Conservation (phyloP, 2,888 invertebrate genomes). For the Nemotelus nigrinus region DNA sequence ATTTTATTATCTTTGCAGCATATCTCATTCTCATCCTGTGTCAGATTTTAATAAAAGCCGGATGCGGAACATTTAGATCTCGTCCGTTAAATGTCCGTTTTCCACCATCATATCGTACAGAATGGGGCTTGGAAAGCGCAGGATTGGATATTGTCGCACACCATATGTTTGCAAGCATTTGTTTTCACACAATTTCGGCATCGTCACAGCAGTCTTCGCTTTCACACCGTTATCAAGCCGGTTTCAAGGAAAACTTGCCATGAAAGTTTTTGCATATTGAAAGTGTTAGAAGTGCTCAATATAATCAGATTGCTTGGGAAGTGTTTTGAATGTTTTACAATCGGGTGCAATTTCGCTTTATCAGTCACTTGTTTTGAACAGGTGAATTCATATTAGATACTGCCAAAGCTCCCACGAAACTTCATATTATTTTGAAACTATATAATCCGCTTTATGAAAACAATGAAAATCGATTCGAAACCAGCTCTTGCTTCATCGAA, state of each 20-base stretch:
- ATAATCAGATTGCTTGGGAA: too few relatives aligned
- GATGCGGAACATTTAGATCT: conserved; percentile 49
- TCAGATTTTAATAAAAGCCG: conserved; percentile 49
- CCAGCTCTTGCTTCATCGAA: background rate
- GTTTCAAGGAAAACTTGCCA: too few relatives aligned
- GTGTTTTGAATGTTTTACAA: too few relatives aligned
- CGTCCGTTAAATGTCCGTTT: conserved; percentile 36
- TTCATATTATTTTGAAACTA: too few relatives aligned
- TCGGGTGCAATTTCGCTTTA: too few relatives aligned
- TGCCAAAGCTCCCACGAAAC: too few relatives aligned
- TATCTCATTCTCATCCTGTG: conserved; percentile 39
- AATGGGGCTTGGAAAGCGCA: conserved; percentile 18
- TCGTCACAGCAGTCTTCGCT: background rate
- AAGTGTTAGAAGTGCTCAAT: too few relatives aligned
- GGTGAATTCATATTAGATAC: too few relatives aligned
- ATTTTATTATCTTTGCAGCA: conserved; percentile 38
- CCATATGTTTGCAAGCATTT: conserved; percentile 48
- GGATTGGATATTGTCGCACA: conserved; percentile 47
- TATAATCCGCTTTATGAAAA: too few relatives aligned
- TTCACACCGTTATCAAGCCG: background rate
- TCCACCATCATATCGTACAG: conserved; percentile 27
- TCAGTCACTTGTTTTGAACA: too few relatives aligned
- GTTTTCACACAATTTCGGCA: conserved; percentile 47
- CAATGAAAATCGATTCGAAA: too few relatives aligned
- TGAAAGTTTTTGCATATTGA: too few relatives aligned